Percentiles rank a stretch among this genome's conserved stretches.
These are phyloP conservation scores for Cyanoderma ruficeps DNA, from an alignment of 2,113 vertebrate species.

Conservation along the genomic window DNA sequence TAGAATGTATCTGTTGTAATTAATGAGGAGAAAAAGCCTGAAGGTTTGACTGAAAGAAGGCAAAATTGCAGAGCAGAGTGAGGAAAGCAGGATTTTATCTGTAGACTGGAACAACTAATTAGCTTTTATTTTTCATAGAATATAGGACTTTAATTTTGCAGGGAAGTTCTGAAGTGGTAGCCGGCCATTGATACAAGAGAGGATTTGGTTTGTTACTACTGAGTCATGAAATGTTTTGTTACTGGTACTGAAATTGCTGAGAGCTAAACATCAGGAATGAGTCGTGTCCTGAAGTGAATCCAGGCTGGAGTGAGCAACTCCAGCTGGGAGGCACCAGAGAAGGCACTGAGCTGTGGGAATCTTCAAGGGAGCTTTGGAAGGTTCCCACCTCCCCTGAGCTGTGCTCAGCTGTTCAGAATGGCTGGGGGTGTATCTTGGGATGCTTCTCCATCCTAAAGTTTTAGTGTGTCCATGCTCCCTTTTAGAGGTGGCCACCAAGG, in stretches of 20 bases:
- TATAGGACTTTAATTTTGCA: neutral
- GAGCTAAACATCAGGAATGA: neutral
- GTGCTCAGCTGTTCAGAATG: neutral
- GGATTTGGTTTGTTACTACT: neutral
- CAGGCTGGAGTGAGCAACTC: neutral
- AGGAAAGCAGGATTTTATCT: neutral
- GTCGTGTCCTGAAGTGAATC: neutral
- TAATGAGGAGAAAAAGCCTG: neutral
- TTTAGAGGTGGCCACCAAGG: neutral
- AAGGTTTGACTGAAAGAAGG: neutral
- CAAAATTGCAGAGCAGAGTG: neutral
- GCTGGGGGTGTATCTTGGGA: neutral
- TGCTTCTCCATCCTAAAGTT: neutral
- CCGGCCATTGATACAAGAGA: neutral
- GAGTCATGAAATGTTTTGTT: neutral
- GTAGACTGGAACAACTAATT: neutral
- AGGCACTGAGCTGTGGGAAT: neutral
- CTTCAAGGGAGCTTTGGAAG: neutral
- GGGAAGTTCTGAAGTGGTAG: neutral
- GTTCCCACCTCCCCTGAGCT: neutral
- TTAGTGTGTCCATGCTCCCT: neutral
- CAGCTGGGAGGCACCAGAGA: neutral
- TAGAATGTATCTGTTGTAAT: neutral
- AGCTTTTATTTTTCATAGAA: neutral
- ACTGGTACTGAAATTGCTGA: neutral